Base-by-base conservation (phyloP, 2,113 vertebrate genomes). In the Mormoops blainvillei region DNA sequence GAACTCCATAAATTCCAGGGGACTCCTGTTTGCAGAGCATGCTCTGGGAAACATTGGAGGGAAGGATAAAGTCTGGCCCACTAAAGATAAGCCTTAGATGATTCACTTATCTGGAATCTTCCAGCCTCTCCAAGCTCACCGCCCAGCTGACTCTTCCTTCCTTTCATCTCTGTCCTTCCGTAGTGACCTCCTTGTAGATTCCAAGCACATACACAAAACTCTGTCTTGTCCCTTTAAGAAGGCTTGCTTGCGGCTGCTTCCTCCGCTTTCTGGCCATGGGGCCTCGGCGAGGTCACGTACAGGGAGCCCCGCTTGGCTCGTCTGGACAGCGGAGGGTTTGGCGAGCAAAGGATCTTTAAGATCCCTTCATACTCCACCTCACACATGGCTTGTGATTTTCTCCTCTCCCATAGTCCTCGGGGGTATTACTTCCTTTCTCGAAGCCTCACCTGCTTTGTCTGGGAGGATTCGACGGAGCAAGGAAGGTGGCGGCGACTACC, bases 141-240 rank as follows among this genome's bases (percentile, higher is more conserved):
- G 0, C 14, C n/a, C 0, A 0, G 5, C 73, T 16, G 16, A 18
- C 56, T 7, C 50, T 6, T 18, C 48, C 52, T 73, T 26, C 36
- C 19, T 33, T 83, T 67, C 38, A 12, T 6, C 52, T 18, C 0
- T 5, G 78, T 5, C 28, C 38, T 63, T 36, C 5, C 48, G 28
- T 9, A 0, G 33, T 38, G 67, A 88, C 20, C 67, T 86, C 7
- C n/a, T 52, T 9, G 3, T 14, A 43, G 24, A 20, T 22, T 31
- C 67, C 45, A 19, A 48, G 33, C 0, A 13, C 16, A 71, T 26
- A 12, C 56, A 58, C 56, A 11, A 36, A 0, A 58, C 13, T 87
- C 13, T 20, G 0, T 33, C 26, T 26, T 22, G 7, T 6, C 15
- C 18, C 6, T 28, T 26, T 50, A 2, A 2, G 2, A 22, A 58